Evolutionary conservation across 2,888 invertebrate species (phyloP).

Genomic region (Pollenia angustigena): DNA sequence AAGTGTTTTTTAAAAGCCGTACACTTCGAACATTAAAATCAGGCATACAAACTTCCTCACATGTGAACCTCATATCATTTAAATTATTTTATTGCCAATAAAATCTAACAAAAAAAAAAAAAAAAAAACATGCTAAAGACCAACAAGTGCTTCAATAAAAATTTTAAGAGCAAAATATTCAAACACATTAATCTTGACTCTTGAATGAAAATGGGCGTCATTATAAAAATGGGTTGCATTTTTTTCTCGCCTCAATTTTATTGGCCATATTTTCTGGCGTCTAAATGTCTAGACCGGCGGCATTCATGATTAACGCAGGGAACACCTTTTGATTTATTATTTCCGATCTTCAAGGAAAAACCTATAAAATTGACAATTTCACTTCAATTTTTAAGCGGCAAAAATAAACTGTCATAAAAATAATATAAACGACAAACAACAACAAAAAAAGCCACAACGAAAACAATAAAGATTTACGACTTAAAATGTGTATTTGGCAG

Average conservation of each 20-base stretch:
- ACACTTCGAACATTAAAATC: neutral
- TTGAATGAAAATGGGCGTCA: neutral
- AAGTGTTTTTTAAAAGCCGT: neutral
- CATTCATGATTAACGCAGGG: slow-evolving; percentile 37
- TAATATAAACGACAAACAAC: slow-evolving; percentile 39
- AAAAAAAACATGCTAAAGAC: neutral
- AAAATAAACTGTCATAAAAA: slow-evolving; percentile 22
- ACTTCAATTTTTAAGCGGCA: slow-evolving; percentile 15
- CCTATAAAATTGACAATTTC: slow-evolving; percentile 66
- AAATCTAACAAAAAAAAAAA: slow-evolving; percentile 60
- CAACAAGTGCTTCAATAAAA: slow-evolving; percentile 44
- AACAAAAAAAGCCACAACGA: slow-evolving; percentile 26
- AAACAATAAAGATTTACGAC: slow-evolving; percentile 69
- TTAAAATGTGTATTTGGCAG: slow-evolving; percentile 51
- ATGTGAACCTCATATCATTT: slow-evolving; percentile 14
- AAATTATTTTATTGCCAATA: slow-evolving; percentile 60
- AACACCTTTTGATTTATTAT: slow-evolving; percentile 77
- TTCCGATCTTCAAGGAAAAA: slow-evolving; percentile 75
- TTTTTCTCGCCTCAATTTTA: slow-evolving; percentile 11
- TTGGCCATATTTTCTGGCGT: slow-evolving; percentile 45
- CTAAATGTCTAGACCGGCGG: slow-evolving; percentile 62
- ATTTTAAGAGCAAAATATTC: slow-evolving; percentile 1
- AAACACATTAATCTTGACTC: neutral
- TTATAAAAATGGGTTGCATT: neutral
- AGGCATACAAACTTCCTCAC: neutral